phyloP scores from a whole-genome alignment of 1,140 invertebrate species.

The Scaptomyza hsui region DNA sequence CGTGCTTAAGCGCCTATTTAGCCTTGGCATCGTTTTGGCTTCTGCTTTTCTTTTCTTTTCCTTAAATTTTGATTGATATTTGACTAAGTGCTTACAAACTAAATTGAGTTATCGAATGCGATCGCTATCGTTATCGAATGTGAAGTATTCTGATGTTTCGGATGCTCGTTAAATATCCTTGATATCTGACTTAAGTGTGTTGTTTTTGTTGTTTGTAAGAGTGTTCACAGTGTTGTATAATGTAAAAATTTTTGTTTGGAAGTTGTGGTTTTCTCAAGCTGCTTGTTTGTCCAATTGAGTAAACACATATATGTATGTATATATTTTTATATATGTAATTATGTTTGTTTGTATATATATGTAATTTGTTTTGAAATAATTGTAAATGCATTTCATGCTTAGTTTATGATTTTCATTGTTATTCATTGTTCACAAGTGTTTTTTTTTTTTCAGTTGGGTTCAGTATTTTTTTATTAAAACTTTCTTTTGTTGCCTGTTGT shows the following conservation, averaged over 20 bases:
- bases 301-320: constrained; percentile 25
- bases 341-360: constrained; percentile 13
- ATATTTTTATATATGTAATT: constrained; percentile 15
- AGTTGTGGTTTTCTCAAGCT: constrained; percentile 43
- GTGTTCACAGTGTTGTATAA: constrained; percentile 45
- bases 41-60: constrained; percentile 3
- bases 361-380: constrained; percentile 51
- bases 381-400: constrained; percentile 79
- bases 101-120: constrained; percentile 31
- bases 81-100: constrained; percentile 30
- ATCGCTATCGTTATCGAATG: constrained; percentile 16
- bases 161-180: neutral
- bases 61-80: constrained; percentile 13
- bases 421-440: constrained; percentile 35
- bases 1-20: constrained; percentile 24
- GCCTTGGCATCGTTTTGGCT: constrained; percentile 35
- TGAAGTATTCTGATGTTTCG: neutral
- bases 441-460: constrained; percentile 54
- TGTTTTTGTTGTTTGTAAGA: constrained; percentile 9
- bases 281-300: constrained; percentile 24
- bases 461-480: constrained; percentile 29
- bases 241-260: constrained; percentile 72
- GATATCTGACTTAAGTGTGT: constrained; percentile 2
- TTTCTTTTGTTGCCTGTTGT: constrained; percentile 3
- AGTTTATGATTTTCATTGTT: constrained; percentile 72